Evolutionary conservation across 2,797 vertebrate genomes (phyloP).

Genomic region (Basileuterus tristriatus): DNA sequence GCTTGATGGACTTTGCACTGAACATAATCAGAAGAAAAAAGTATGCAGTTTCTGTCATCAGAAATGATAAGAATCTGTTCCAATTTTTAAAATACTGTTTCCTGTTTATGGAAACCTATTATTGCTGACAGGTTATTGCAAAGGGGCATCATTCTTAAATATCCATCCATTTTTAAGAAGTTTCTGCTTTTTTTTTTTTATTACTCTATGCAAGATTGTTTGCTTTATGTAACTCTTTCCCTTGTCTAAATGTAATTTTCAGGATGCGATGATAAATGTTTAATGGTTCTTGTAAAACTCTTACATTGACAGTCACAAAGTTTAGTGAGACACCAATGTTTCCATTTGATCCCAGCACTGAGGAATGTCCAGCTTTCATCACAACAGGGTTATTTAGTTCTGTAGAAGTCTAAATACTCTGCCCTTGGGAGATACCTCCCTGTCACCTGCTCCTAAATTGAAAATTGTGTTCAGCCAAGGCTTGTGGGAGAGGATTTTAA

Average conservation of each 20-base stretch:
- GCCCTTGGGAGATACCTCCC: constrained; percentile 66
- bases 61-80: not conserved
- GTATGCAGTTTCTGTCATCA: not conserved
- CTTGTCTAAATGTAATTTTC: constrained; percentile 55
- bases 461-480: constrained; percentile 67
- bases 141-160: constrained; percentile 24
- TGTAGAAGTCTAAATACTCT: constrained; percentile 63
- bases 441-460: constrained; percentile 82
- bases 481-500: not conserved
- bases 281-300: constrained; percentile 73
- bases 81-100: constrained; percentile 6
- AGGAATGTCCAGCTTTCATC: constrained; percentile 74
- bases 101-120: constrained; percentile 5
- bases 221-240: constrained; percentile 41
- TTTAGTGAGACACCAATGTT: constrained; percentile 65
- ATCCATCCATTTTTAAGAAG: not conserved
- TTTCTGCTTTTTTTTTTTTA: not conserved
- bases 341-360: constrained; percentile 63
- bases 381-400: constrained; percentile 66
- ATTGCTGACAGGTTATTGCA: constrained; percentile 5
- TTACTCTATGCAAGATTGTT: not conserved
- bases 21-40: not conserved
- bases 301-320: constrained; percentile 67
- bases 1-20: not conserved
- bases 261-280: constrained; percentile 69